Conservation (phyloP, 2,113 vertebrate species). For the pig (Sus scrofa) region T2T-Sscrofa CM000826.6:92785501-92786000, state of each 20-base stretch:
- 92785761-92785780: neutral
- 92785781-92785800: neutral
- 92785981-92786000: neutral
- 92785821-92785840: neutral
- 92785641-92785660: neutral
- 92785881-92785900: neutral
- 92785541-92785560: neutral
- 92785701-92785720: neutral
- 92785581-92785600: neutral
- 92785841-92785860: neutral
- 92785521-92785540: neutral
- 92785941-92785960: neutral
- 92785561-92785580: neutral
- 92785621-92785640: neutral
- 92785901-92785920: neutral
- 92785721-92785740: neutral
- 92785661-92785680: neutral
- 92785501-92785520: neutral
- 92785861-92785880: neutral
- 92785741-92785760: neutral
- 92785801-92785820: neutral
- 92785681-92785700: neutral
- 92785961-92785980: neutral
- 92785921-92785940: neutral
- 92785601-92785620: neutral